Evolutionary conservation across 37 sponge, comb jelly and placozoan genomes (phyloP), one percentile per base, ranked within the genome.

Genomic region (Bolinopsis microptera): DNA sequence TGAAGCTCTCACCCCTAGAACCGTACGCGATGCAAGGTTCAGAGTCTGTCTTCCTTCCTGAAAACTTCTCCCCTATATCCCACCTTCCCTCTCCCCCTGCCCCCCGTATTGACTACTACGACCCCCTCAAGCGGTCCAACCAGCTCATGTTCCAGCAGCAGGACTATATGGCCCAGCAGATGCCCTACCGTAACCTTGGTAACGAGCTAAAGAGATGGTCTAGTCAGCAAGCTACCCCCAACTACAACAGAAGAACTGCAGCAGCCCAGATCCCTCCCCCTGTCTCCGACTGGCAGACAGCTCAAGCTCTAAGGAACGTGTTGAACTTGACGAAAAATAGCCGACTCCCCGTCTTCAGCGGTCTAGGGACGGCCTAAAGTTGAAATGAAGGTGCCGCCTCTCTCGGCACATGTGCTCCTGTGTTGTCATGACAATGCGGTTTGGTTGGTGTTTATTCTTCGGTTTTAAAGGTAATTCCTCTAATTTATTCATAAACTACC

Each of bases 401-500:
- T 48, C 61, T 48, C 61, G 61, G 13, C 61, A 48, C 61, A 13
- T 48, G 61, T 13, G 61, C 61, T 48, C 13, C 61, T 48, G 61
- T 48, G 61, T 48, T 48, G 61, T 48, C 61, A 48, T 48, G 61
- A 48, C 61, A 48, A 48, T 13, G 61, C 61, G 61, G 61, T 48
- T 18, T 48, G 30, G 74, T 70, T 70, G 74, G 74, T 26, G 74
- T 70, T 70, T 70, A 28, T 26, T 70, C 74, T 70, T 70, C 74
- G 74, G 74, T 70, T 70, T 70, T 70, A 70, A 48, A 70, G 74
- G 74, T 70, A 70, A 70, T 70, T 70, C 74, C 74, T 70, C 74
- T 70, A 70, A 70, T 70, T 70, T 70, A 70, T 70, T 70, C 74
- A 70, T 70, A n/a, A 70, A 70, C 5, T 70, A 70, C 74, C 74